Percentiles rank a stretch among this genome's conserved stretches.
phyloP scores from a whole-genome alignment of 1,140 invertebrate species.

The Muscidifurax raptorellus region DNA sequence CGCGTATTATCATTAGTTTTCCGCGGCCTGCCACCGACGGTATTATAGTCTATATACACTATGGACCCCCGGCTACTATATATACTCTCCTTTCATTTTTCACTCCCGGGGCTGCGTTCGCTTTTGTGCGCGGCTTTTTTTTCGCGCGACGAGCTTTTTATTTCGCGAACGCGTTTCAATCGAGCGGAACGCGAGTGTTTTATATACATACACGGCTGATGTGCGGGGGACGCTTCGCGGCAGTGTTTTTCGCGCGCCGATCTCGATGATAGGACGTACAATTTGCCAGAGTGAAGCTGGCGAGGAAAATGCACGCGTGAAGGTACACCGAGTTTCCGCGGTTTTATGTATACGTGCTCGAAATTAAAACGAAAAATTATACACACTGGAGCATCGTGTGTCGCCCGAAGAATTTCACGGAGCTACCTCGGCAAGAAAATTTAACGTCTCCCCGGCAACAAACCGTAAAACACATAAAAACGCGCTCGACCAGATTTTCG shows the following conservation, averaged over 20 bases:
- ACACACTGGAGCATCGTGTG: no score
- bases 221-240: no score
- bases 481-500: not conserved
- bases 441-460: not conserved
- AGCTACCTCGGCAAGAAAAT: conserved; percentile 12
- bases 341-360: not conserved
- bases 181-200: no score
- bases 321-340: no score
- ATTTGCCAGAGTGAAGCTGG: no score
- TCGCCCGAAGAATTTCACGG: not conserved
- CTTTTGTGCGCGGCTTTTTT: conserved; percentile 13
- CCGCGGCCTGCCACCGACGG: conserved; percentile 42
- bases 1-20: conserved; percentile 51
- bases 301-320: no score
- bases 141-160: conserved; percentile 5
- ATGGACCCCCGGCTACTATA: not conserved
- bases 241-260: no score
- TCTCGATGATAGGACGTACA: no score
- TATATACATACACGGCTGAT: no score
- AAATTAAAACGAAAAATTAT: not conserved
- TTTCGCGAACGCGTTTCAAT: not conserved
- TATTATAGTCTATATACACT: not conserved
- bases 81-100: conserved; percentile 37
- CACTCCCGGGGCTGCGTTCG: conserved; percentile 10
- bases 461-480: not conserved